Percentiles rank a stretch among this genome's conserved stretches.
Conservation (phyloP, 1,140 invertebrate species). For the Tribolium madens region DNA sequence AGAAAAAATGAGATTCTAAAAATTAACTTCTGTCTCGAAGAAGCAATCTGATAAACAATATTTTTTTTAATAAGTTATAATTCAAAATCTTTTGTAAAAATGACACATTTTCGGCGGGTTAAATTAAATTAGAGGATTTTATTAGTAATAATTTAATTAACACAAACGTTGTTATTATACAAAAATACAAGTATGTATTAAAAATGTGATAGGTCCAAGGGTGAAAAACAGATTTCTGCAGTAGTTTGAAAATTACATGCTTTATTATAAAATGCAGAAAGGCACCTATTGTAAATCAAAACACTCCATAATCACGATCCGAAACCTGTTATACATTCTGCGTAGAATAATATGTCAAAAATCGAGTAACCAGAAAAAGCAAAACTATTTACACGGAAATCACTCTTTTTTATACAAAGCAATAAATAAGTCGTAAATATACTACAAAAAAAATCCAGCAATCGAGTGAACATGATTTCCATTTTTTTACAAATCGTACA, state of each 20-base stretch:
- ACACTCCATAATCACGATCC: conserved; percentile 30
- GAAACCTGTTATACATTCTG: conserved; percentile 30
- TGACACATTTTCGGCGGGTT: too few relatives aligned
- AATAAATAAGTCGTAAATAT: conserved; percentile 4
- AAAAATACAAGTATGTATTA: background rate
- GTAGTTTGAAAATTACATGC: conserved; percentile 39
- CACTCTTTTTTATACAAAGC: background rate
- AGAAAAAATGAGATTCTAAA: too few relatives aligned
- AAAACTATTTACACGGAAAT: background rate
- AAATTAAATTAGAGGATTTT: too few relatives aligned
- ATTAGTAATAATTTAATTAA: too few relatives aligned
- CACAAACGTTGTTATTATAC: too few relatives aligned
- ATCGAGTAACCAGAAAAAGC: background rate
- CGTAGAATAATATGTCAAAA: background rate
- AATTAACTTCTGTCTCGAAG: too few relatives aligned
- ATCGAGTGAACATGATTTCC: background rate
- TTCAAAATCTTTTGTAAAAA: too few relatives aligned
- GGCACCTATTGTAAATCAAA: conserved; percentile 46
- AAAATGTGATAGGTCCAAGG: conserved; percentile 20
- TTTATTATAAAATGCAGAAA: conserved; percentile 50
- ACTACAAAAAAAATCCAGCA: background rate
- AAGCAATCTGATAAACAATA: too few relatives aligned
- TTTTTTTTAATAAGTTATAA: too few relatives aligned
- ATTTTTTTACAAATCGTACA: background rate
- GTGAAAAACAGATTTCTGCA: conserved; percentile 16